Evolutionary conservation across 2,888 invertebrate genomes (phyloP), one percentile per base, ranked within the genome.

Genomic region (Eustalomyia histrio): DNA sequence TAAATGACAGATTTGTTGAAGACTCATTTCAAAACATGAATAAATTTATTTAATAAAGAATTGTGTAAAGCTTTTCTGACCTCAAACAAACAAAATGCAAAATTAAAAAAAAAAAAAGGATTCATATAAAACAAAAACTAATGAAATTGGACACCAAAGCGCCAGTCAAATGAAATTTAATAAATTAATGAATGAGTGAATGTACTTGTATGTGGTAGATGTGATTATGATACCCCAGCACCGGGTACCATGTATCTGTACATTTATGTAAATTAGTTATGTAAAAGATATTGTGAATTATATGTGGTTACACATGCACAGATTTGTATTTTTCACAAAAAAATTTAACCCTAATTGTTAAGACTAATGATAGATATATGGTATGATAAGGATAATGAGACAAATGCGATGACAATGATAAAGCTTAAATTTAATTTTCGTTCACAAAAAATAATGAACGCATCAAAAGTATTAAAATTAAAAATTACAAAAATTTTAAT

Each of bases 1-100:
- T 87, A 87, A 85, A 85, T 88, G 89, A 89, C 88, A 89, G 90
- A 87, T 88, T 85, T 86, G 87, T 83, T 85, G 87, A 87, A 86
- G 85, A 84, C 85, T 83, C 84, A 79, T 84, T 86, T 86, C 86
- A 88, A 84, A 87, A 86, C 87, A 87, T 83, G 81, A 76, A 83
- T 71, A 79, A 75, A 82, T 82, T 83, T 81, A 81, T 81, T 74
- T 55, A 61, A 79, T 73, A 76, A 58, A 65, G 74, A 69, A 69
- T 69, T 65, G 43, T 68, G 35, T 50, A 58, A 53, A 80, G 76
- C 55, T 71, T 68, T 47, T 76, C 17, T 43, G 63, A 61, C 64
- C 65, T 61, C 43, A 76, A 35, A 43, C 68, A 50, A 14, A 72
- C 52, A 39, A 33, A 64, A 52, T 33, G 21, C 17, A 69, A 82